Evolutionary conservation across 2,797 vertebrate species (phyloP), one percentile per base, ranked within the genome.

Genomic region (Gila robusta): DNA sequence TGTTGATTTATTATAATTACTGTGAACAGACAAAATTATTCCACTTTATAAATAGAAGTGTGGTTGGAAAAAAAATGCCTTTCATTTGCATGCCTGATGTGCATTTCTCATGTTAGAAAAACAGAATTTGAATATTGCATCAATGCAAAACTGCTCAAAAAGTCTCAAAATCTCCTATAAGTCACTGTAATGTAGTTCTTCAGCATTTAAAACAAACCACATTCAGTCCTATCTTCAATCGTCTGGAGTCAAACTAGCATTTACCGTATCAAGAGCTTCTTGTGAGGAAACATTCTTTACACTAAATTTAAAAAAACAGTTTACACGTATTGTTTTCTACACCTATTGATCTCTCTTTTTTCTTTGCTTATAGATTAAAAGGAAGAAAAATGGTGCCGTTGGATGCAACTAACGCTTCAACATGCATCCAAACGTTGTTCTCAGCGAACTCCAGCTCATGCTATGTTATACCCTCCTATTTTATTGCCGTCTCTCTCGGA

Each of bases 121-220:
- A 62, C 39, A 2, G 5, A 41, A 83, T 83, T 74, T 74, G 70
- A 74, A 83, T 83, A 10, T 5, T 23, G 4, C 39, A 73, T 83
- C 39, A 47, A 74, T 83, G 81, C n/a, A 83, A 83, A 83, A 59
- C 67, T 21, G 16, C 5, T 41, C 5, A 41, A 19, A n/a, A 56
- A 56, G 16, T 54, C 47, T 11, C 1, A 71, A 10, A 19, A 23
- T 81, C 2, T 32, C 23, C 28, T 14, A 23, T 0, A 6, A 71
- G 1, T 39, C 47, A 71, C 66, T 35, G 8, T 28, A 64, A 64
- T 64, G 59, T 5, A 21, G 62, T 44, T 21, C 62, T 59, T n/a
- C n/a, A n/a, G n/a, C n/a, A n/a, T n/a, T n/a, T 80, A 32, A 80
- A 23, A 23, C 64, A 23, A 32, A 49, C 9, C 41, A 23, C 21